Base-by-base conservation (phyloP, 2,888 invertebrate genomes). In the Andrena bicolor region DNA sequence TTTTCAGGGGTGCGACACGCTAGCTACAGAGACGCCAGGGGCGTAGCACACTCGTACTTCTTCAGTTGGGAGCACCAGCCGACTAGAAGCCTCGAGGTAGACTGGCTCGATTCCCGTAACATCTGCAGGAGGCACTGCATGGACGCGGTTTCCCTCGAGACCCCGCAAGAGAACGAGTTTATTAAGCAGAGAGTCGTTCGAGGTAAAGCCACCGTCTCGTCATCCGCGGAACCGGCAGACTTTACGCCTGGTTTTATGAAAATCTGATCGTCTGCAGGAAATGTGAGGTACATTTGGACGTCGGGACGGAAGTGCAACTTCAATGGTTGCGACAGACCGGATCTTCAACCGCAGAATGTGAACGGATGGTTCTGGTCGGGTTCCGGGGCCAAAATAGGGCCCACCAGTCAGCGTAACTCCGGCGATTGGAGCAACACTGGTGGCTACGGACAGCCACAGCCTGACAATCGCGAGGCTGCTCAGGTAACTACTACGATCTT, bases 291-390 rank as follows among this genome's bases (percentile, higher is more conserved):
- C 94, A 98, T 98, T 92, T 98, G 98, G 98, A 98, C 98, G 0
- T 98, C 98, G 10, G 98, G 98, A 1, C 96, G 98, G 85, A 98
- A 98, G 94, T 98, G 98, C 92, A 98, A 98, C 94, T 98, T 98
- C 93, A 97, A 97, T 82, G 98, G 98, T 56, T 98, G 98, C 94
- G 97, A 97, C 92, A 96, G 98, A 76, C 96, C 97, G 20, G 98
- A 98, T 93, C 95, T 98, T 86, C 96, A 97, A 90, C 98, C 98
- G 48, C 95, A 96, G 87, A 96, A 96, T 78, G 94, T 98, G 84
- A 98, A 98, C 93, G 98, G 98, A 64, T 98, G 98, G 98, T 98
- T 98, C 96, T 98, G 98, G 98, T 98, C 97, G 6, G 98, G 98
- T 85, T 98, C 98, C 8, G 98, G 98, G 41, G 98, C 97, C 83